Base-by-base conservation (phyloP, 2,113 vertebrate species). In the Arizona elegans region DNA sequence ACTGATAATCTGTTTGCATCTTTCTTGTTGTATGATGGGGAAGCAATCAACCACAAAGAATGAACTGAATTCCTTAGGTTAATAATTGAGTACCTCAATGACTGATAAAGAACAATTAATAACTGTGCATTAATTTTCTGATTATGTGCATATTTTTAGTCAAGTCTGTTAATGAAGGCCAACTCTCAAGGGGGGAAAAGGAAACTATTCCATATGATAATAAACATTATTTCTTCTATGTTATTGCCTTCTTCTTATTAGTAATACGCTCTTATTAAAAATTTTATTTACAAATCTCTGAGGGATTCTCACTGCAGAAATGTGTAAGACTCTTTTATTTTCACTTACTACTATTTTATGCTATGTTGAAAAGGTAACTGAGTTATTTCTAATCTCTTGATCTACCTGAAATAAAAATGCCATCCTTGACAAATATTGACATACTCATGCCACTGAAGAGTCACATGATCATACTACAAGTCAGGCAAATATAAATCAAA, bases 81-180 rank as follows among this genome's bases (percentile, higher is more conserved):
- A 90, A 47, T 94, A 94, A 97, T 95, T 94, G 92, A 96, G 95
- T 91, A 94, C 5, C 1, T 95, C 95, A 95, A 97, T 90, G 88
- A 88, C 95, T 94, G 65, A 3, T 54, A 94, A 95, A 59, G 54
- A 95, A 94, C 43, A 10, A 94, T 95, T 96, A 97, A 95, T 94
- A 96, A 95, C 93, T 95, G 94, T 91, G 59, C 91, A 89, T 95
- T 90, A 95, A 96, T 97, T 96, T 88, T 91, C 96, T 91, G 96
- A 96, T 96, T 91, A 95, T n/a, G 91, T 92, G 94, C 12, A 95
- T 95, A 93, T 96, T 93, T 88, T 97, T 96, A 91, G 95, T 94
- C 55, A 96, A 96, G 85, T 53, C 43, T 95, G 54, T 19, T 88
- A 89, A 88, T 53, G 54, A 33, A 96, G 93, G 93, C n/a, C 43